Base-by-base conservation (phyloP, 2,797 vertebrate genomes). In the Onychomys torridus region DNA sequence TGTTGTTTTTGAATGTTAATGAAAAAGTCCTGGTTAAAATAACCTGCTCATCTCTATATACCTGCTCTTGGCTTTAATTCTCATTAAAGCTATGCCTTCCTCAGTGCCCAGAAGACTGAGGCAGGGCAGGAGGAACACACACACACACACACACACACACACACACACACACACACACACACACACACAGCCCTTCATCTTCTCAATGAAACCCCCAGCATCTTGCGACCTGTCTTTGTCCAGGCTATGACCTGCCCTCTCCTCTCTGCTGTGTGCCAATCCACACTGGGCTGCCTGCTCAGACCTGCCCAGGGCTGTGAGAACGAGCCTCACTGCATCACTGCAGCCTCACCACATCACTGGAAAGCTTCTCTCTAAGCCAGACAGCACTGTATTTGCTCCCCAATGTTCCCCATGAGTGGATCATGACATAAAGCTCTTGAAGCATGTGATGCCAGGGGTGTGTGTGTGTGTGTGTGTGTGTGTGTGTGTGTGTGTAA, bases 341-440 rank as follows among this genome's bases (percentile, higher is more conserved):
- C 90, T 34, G 34, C 43, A 46, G 43, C 43, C 43, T 46, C 65
- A 4, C 57, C 43, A 43, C 0, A 0, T 52, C 43, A 77, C 92
- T n/a, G 34, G 57, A 93, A 97, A 84, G 40, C 13, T 32, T 77
- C 75, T 76, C 57, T 78, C 69, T 55, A 75, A 23, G 55, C 43
- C 25, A 91, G 55, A 34, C 71, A 61, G 40, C 8, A 16, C 9
- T 87, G 16, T 89, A 40, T n/a, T 82, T 92, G 19, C 81, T 82
- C 63, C 71, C 43, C 65, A 73, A 0, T 77, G 43, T 67, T 92
- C 79, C 59, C 92, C 52, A 19, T 8, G 61, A 77, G 89, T 83
- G 65, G 77, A 89, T 46, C 29, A 2, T 67, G 40, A 69, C 40
- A 93, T 40, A 43, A 40, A 89, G 55, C 55, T 43, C 77, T 94